Evolutionary conservation across 2,888 invertebrate genomes (phyloP).

Genomic region (Hyles lineata): DNA sequence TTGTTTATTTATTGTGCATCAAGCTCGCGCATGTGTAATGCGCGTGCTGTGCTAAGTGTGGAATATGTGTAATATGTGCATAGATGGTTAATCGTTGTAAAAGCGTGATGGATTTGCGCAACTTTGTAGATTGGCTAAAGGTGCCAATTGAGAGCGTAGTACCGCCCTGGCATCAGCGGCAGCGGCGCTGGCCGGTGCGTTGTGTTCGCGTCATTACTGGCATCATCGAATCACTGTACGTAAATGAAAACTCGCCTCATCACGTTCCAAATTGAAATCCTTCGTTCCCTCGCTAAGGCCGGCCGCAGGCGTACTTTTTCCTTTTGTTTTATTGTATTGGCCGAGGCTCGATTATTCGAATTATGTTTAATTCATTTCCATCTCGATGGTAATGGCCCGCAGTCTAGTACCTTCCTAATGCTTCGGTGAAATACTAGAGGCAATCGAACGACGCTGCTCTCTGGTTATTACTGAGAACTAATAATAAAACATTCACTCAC

Average conservation of each 20-base stretch:
- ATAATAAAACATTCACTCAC: neutral
- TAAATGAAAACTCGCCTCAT: slow-evolving; percentile 82
- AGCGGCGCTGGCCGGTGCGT: slow-evolving; percentile 28
- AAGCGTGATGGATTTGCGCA: slow-evolving; percentile 16
- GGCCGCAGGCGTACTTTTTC: slow-evolving; percentile 75
- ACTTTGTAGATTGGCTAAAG: slow-evolving; percentile 27
- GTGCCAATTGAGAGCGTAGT: slow-evolving; percentile 28
- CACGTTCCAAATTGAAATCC: slow-evolving; percentile 85
- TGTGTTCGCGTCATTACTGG: slow-evolving; percentile 58
- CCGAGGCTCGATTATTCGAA: slow-evolving; percentile 81
- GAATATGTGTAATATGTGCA: slow-evolving; percentile 9
- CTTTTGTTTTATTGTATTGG: slow-evolving; percentile 82
- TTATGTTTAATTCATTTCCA: slow-evolving; percentile 84
- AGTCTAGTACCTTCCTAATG: slow-evolving; percentile 55
- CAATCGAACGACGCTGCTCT: slow-evolving; percentile 45
- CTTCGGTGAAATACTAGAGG: slow-evolving; percentile 40
- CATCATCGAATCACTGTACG: slow-evolving; percentile 63
- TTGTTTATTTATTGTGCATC: slow-evolving; percentile 29
- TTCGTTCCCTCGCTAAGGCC: slow-evolving; percentile 71
- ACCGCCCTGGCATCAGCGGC: slow-evolving; percentile 25
- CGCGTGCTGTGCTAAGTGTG: neutral
- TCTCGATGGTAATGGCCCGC: slow-evolving; percentile 71
- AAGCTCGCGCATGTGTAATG: slow-evolving; percentile 17
- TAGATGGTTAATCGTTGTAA: slow-evolving; percentile 36
- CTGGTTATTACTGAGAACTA: slow-evolving; percentile 33